phyloP scores from a whole-genome alignment of 2,888 invertebrate genomes.

The Aphodius granarius region DNA sequence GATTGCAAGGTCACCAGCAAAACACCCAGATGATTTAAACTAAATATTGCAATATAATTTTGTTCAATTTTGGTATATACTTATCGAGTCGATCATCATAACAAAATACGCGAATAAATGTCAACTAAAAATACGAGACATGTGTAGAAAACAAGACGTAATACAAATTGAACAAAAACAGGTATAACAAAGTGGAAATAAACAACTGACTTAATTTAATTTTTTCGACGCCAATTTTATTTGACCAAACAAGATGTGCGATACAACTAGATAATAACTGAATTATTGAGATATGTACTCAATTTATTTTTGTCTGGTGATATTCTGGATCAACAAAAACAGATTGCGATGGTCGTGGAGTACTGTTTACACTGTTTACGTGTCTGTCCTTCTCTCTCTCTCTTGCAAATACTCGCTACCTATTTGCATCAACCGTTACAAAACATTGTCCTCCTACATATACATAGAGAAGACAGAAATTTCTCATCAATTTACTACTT shows the following conservation, averaged over 20 bases:
- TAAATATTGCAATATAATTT: no score
- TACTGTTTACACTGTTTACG: background rate
- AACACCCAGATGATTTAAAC: background rate
- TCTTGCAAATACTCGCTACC: background rate
- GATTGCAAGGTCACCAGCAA: background rate
- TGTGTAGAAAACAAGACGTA: no score
- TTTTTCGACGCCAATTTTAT: background rate
- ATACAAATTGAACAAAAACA: no score
- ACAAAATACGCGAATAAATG: no score
- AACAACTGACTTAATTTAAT: background rate
- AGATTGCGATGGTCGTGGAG: background rate
- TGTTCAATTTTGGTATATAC: no score
- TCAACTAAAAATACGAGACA: no score
- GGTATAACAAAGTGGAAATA: no score
- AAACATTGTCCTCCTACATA: background rate
- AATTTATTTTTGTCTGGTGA: background rate
- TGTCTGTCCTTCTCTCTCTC: no score
- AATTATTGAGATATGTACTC: background rate
- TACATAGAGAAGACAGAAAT: no score
- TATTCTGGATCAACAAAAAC: background rate
- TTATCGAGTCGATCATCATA: no score
- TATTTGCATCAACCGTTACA: background rate
- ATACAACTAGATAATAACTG: background rate
- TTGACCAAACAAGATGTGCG: background rate
- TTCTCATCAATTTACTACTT: no score